Evolutionary conservation across 1,140 invertebrate species (phyloP).

Genomic region (Papilio xuthus): DNA sequence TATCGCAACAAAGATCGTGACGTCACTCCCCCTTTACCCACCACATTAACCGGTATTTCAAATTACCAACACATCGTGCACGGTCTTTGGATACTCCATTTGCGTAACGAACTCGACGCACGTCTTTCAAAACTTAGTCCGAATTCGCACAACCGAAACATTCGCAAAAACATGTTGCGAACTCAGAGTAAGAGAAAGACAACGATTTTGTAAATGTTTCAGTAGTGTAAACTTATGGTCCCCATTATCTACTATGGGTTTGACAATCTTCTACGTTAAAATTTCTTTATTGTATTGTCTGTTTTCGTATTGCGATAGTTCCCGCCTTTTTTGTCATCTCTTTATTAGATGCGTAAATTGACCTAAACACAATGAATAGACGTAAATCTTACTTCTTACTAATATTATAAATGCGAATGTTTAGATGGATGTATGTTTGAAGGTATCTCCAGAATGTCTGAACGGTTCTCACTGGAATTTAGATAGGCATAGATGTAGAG

Average conservation of each 20-base stretch:
- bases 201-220: background rate
- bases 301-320: background rate
- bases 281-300: background rate
- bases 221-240: no score
- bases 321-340: background rate
- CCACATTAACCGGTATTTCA: constrained; percentile 30
- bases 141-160: background rate
- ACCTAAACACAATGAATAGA: background rate
- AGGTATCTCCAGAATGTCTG: no score
- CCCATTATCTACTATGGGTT: background rate
- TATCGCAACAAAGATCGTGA: constrained; percentile 23
- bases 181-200: background rate
- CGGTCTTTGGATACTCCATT: constrained; percentile 3
- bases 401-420: background rate
- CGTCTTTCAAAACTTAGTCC: background rate
- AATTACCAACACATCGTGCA: constrained; percentile 15
- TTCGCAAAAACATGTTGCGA: background rate
- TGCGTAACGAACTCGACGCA: constrained; percentile 6
- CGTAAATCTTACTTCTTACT: background rate
- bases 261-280: background rate
- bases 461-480: no score
- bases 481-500: no score
- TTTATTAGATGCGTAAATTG: background rate
- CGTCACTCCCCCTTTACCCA: constrained; percentile 24
- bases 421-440: no score